Percentiles rank a stretch among this genome's conserved stretches.
Conservation (phyloP, 2,888 invertebrate species). For the Meandrusa payeni region DNA sequence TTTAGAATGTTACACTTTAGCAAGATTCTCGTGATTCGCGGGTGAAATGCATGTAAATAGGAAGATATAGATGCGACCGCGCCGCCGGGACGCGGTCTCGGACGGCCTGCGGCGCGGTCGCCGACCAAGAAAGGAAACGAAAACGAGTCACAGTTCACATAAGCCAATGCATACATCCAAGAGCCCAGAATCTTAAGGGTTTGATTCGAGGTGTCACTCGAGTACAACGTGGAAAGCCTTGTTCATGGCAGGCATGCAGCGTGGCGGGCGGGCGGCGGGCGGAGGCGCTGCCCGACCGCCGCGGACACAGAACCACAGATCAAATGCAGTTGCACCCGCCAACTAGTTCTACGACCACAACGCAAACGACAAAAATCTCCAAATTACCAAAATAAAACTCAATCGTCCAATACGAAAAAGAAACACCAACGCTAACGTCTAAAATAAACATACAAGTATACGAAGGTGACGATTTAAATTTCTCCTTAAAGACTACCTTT, state of each 20-base stretch:
- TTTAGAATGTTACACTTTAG: neutral
- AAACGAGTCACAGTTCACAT: slow-evolving; percentile 81
- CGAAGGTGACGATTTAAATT: slow-evolving; percentile 81
- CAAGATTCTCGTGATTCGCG: slow-evolving; percentile 17
- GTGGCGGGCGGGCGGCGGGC: slow-evolving; percentile 61
- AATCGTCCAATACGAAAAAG: slow-evolving; percentile 74
- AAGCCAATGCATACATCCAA: slow-evolving; percentile 81
- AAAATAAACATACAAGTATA: slow-evolving; percentile 78
- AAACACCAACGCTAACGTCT: slow-evolving; percentile 80
- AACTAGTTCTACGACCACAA: slow-evolving; percentile 77
- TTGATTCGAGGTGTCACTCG: slow-evolving; percentile 75
- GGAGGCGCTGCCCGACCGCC: slow-evolving; percentile 34
- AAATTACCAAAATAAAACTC: slow-evolving; percentile 56
- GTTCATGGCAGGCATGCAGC: slow-evolving; percentile 78
- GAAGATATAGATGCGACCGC: slow-evolving; percentile 75
- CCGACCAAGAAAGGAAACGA: slow-evolving; percentile 80
- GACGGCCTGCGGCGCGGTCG: slow-evolving; percentile 60
- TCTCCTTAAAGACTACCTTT: slow-evolving; percentile 84
- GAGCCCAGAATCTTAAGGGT: slow-evolving; percentile 81
- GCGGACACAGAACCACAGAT: slow-evolving; percentile 78
- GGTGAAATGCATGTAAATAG: slow-evolving; percentile 25
- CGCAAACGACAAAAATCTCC: slow-evolving; percentile 66
- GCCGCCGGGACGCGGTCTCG: slow-evolving; percentile 58
- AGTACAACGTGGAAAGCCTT: slow-evolving; percentile 77
- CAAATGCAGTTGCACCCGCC: slow-evolving; percentile 79